phyloP scores from a whole-genome alignment of 2,888 invertebrate genomes.

The Clivina fossor region DNA sequence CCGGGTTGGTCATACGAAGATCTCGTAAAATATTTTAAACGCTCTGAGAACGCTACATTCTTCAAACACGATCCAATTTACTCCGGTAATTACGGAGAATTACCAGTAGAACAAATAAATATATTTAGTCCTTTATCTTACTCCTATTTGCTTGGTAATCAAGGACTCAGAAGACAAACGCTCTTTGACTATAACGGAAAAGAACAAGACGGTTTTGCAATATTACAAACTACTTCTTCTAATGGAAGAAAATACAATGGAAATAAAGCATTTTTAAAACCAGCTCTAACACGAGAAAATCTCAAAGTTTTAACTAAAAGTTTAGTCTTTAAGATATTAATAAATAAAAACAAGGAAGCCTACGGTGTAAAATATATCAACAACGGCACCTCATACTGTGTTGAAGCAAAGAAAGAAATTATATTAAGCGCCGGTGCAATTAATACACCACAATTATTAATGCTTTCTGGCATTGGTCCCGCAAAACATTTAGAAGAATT shows the following conservation, averaged over 20 bases:
- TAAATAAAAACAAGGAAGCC: constrained; percentile 56
- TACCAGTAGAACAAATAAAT: constrained; percentile 45
- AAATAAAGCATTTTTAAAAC: constrained; percentile 62
- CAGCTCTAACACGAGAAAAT: constrained; percentile 56
- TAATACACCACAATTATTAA: constrained; percentile 74
- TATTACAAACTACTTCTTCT: constrained; percentile 62
- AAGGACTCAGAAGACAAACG: constrained; percentile 59
- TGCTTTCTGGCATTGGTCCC: constrained; percentile 73
- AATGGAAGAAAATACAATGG: constrained; percentile 62
- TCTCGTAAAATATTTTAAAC: constrained; percentile 47
- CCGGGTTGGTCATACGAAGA: constrained; percentile 53
- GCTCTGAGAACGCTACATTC: constrained; percentile 44
- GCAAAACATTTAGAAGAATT: constrained; percentile 58
- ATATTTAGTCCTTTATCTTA: constrained; percentile 51
- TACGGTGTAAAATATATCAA: constrained; percentile 60
- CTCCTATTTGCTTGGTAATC: constrained; percentile 62
- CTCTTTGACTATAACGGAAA: constrained; percentile 65
- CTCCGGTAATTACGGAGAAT: constrained; percentile 50
- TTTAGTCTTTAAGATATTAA: constrained; percentile 59
- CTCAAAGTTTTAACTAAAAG: constrained; percentile 60
- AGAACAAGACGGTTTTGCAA: constrained; percentile 63
- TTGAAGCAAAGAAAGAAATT: constrained; percentile 65
- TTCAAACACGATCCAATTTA: constrained; percentile 43
- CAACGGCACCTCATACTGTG: constrained; percentile 52
- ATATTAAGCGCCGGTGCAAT: constrained; percentile 77